Evolutionary conservation across 2,888 invertebrate genomes (phyloP), one percentile per base, ranked within the genome.

Genomic region (Cremastobaeus sp.): DNA sequence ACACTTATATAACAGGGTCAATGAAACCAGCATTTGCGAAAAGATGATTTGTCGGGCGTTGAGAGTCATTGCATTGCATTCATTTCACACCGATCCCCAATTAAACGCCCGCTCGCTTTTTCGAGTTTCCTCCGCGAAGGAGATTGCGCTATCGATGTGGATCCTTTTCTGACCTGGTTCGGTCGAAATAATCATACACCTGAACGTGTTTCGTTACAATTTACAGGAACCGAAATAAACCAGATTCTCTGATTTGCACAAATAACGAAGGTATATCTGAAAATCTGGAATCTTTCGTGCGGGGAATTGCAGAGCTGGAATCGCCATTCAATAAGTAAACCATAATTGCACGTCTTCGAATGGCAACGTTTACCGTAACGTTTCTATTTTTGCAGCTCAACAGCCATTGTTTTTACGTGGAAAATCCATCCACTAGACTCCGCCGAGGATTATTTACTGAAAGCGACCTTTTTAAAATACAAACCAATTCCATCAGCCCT

Each of bases 351-450:
- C 15, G 37, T 45, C 25, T 28, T 45, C 35, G 8, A 21, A 43
- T 32, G 32, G 21, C 41, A 55, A 55, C 34, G 43, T 55, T 55
- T 55, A 43, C 55, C 41, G 21, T 30, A 55, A 43, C 41, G n/a
- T 55, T 55, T 18, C 55, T 43, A 15, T 1, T 14, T 34, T n/a
- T 37, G 32, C 32, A 20, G 15, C 9, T 34, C 25, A 45, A 59
- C 28, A 39, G 47, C 48, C 48, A 60, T 60, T 60, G 48, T 60
- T 39, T 2, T 39, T n/a, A 30, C 9, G 18, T 30, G 20, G 14
- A 28, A 30, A 30, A 8, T 11, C 11, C 48, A 32, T 30, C 30
- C 25, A 39, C 18, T 60, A 28, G n/a, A 2, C 39, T 20, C n/a
- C 11, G 3, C 34, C 30, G 39, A 50, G 43, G 17, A 28, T 62